Base-by-base conservation (phyloP, 2,888 invertebrate genomes). In the Ferdinandea cuprea region DNA sequence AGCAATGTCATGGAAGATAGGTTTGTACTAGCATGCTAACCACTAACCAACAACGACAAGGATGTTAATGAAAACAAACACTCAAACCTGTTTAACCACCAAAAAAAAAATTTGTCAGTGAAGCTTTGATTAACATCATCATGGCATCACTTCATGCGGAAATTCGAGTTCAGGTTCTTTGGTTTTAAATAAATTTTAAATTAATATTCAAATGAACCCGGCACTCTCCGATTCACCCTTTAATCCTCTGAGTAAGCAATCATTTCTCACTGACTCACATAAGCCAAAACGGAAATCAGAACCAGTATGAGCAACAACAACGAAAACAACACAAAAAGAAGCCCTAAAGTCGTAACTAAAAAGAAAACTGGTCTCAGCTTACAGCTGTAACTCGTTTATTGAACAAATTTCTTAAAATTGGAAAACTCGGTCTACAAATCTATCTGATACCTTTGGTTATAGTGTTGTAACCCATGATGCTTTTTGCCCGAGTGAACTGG, bases 401-500 rank as follows among this genome's bases (percentile, higher is more conserved):
- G 17, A 46, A 44, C 59, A 21, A 32, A 48, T 58, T 58, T 63
- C 42, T 54, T 46, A 15, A 61, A 59, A 63, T 48, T 74, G 40
- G 28, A 73, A 54, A 65, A 66, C 74, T 59, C 13, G 42, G 42
- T 44, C 52, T 32, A 40, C n/a, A 72, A 65, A 65, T 46, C 69
- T 6, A 74, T 48, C 44, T 61, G 8, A 74, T 42, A 63, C 30
- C 63, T 37, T 54, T 65, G 58, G 71, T n/a, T n/a, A n/a, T n/a
- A n/a, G n/a, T 44, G 32, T 25, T 25, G n/a, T n/a, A n/a, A 58
- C 44, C 21, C 25, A 63, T 42, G 46, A 9, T 11, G 15, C 1
- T 8, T 48, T 56, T 37, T 48, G 37, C 35, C 30, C 28, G 30
- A 66, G 5, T n/a, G 56, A 83, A 83, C 83, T 83, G 83, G 83